phyloP scores from a whole-genome alignment of 1,140 invertebrate genomes.

The Drosophila mauritiana region DNA sequence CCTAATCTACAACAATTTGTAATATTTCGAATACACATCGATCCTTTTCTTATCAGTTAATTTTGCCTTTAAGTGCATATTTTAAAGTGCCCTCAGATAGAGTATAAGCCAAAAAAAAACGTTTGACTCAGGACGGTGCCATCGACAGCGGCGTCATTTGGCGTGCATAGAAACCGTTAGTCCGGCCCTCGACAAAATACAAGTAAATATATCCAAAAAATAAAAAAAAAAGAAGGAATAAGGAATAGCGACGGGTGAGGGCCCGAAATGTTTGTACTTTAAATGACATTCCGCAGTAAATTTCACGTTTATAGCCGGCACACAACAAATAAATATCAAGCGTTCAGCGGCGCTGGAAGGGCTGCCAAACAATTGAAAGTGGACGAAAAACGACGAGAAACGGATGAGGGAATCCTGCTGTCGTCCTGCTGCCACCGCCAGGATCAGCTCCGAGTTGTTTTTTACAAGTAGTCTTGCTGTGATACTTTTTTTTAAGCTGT shows the following conservation, averaged over 20 bases:
- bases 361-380: conserved; percentile 48
- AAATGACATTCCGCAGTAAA: conserved; percentile 83
- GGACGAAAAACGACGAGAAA: conserved; percentile 8
- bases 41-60: too few relatives aligned
- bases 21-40: too few relatives aligned
- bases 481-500: background rate
- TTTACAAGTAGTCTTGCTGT: background rate
- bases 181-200: conserved; percentile 48
- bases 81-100: background rate
- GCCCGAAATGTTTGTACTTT: conserved; percentile 71
- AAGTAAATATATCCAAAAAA: conserved; percentile 34
- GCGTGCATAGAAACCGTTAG: conserved; percentile 80
- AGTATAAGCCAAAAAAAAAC: background rate
- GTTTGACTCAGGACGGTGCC: conserved; percentile 7
- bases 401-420: conserved; percentile 21
- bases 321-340: conserved; percentile 79
- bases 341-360: conserved; percentile 18
- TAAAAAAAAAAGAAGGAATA: conserved; percentile 8
- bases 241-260: conserved; percentile 3
- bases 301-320: conserved; percentile 83
- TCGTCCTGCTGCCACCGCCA: conserved; percentile 31
- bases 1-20: too few relatives aligned
- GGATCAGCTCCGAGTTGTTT: conserved; percentile 28
- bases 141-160: conserved; percentile 70
- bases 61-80: too few relatives aligned